phyloP scores from a whole-genome alignment of 2,113 vertebrate species.

The Cheirogaleus medius region DNA sequence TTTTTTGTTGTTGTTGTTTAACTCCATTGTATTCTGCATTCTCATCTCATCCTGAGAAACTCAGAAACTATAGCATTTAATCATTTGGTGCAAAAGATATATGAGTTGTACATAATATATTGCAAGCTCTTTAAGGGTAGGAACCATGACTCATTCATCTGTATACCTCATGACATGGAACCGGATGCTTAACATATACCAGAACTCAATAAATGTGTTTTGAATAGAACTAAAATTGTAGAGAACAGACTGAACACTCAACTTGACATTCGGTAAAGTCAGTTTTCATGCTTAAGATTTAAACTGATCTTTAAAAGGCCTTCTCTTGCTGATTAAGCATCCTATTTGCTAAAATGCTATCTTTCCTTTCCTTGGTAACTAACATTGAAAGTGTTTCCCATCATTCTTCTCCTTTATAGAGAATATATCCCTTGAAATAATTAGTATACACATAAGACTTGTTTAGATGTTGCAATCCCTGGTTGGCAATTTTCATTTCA shows the following conservation, averaged over 20 bases:
- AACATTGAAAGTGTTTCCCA: slow-evolving; percentile 30
- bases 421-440: slow-evolving; percentile 30
- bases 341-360: slow-evolving; percentile 32
- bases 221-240: slow-evolving; percentile 35
- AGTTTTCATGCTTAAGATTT: slow-evolving; percentile 37
- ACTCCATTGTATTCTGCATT: neutral
- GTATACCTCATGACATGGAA: neutral
- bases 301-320: slow-evolving; percentile 34
- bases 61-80: neutral
- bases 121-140: neutral
- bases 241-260: slow-evolving; percentile 17
- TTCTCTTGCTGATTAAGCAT: slow-evolving; percentile 58
- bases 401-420: slow-evolving; percentile 17
- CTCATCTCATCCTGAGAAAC: neutral
- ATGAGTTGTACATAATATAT: slow-evolving; percentile 6
- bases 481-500: slow-evolving; percentile 33
- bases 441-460: slow-evolving; percentile 53
- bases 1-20: neutral
- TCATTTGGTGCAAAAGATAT: neutral
- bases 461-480: slow-evolving; percentile 18
- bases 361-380: slow-evolving; percentile 20
- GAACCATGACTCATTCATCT: neutral
- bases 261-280: slow-evolving; percentile 48
- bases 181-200: neutral
- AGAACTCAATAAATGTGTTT: slow-evolving; percentile 34